A percentile compares a stretch with the other conserved stretches of the same genome.
Evolutionary conservation across 2,113 vertebrate genomes (phyloP).

Genomic region (Bombycilla garrulus): DNA sequence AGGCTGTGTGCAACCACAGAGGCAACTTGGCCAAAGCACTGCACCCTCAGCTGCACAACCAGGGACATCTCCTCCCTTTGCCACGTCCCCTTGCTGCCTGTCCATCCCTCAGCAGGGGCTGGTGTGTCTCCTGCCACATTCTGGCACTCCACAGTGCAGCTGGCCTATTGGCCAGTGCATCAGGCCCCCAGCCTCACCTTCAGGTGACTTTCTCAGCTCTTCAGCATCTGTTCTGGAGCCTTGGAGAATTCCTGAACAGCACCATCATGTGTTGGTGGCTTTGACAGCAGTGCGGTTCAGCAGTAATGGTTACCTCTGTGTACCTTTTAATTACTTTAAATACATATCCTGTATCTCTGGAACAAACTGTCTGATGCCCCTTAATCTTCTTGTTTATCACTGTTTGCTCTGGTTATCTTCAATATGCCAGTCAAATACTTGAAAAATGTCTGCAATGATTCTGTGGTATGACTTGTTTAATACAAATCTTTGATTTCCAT

Average conservation of each 20-base stretch:
- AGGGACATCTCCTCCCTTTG: not conserved
- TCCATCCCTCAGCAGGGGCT: not conserved
- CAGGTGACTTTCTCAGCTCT: not conserved
- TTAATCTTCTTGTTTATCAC: not conserved
- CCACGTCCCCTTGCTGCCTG: not conserved
- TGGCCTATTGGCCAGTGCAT: not conserved
- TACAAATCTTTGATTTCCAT: not conserved
- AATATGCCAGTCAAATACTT: not conserved
- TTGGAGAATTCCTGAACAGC: not conserved
- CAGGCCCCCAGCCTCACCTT: not conserved
- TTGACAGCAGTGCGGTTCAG: not conserved
- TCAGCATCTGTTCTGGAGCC: not conserved
- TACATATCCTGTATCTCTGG: not conserved
- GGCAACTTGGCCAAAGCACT: fast-evolving
- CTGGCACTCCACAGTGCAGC: not conserved
- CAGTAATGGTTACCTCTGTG: not conserved
- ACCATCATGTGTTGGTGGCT: fast-evolving
- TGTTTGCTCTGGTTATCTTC: not conserved
- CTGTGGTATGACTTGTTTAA: not conserved
- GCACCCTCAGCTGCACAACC: fast-evolving
- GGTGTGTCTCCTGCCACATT: not conserved
- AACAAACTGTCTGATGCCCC: not conserved
- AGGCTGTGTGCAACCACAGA: too few species aligned
- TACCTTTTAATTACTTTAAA: not conserved
- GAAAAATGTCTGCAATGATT: not conserved